Conservation (phyloP, 2,113 vertebrate genomes). For the Zonotrichia leucophrys region DNA sequence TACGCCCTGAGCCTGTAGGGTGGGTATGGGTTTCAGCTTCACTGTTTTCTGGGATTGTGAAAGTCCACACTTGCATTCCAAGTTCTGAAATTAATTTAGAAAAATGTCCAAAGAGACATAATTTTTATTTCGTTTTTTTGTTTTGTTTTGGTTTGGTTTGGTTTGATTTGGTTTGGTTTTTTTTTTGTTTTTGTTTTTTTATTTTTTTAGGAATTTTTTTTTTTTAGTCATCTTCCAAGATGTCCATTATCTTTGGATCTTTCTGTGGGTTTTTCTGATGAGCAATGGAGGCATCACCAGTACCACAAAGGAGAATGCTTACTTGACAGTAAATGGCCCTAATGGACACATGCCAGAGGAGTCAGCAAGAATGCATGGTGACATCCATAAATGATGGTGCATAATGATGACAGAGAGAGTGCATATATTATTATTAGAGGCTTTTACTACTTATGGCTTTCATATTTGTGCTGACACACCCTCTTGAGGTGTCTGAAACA, state of each 20-base stretch:
- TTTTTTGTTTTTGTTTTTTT: no score
- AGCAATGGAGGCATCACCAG: background rate
- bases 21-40: background rate
- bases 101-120: background rate
- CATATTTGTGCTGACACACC: slow-evolving; percentile 30
- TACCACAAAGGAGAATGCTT: background rate
- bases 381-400: background rate
- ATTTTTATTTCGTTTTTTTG: background rate
- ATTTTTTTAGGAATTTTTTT: background rate
- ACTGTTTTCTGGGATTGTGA: background rate
- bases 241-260: background rate
- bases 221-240: background rate
- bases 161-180: no score
- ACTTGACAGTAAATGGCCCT: slow-evolving; percentile 32
- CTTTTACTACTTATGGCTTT: slow-evolving; percentile 18
- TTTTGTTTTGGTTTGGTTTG: background rate
- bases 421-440: background rate
- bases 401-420: slow-evolving; percentile 3
- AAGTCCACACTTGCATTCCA: background rate
- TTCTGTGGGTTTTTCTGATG: slow-evolving; percentile 21
- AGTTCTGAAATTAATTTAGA: background rate
- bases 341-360: slow-evolving; percentile 28
- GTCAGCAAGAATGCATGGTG: slow-evolving; percentile 23
- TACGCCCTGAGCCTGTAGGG: background rate
- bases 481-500: background rate